phyloP scores from a whole-genome alignment of 2,113 vertebrate genomes.

The Thomomys bottae region DNA sequence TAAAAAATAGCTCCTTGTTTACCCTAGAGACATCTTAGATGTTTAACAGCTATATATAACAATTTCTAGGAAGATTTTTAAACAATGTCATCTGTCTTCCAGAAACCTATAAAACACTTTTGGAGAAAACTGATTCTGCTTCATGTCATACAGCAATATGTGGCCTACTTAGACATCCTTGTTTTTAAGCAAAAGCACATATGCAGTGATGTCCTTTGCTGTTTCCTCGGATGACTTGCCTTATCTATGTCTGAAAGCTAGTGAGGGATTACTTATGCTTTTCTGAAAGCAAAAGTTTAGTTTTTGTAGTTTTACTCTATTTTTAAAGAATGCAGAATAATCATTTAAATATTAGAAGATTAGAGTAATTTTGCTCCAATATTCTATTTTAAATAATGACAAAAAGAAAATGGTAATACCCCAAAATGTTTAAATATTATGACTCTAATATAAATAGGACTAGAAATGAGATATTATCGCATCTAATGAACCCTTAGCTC shows the following conservation, averaged over 20 bases:
- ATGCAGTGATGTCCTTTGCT: not conserved
- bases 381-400: conserved; percentile 23
- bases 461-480: not conserved
- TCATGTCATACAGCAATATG: not conserved
- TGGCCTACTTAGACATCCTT: not conserved
- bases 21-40: not conserved
- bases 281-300: not conserved
- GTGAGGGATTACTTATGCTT: not conserved
- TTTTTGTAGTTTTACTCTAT: not conserved
- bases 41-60: not conserved
- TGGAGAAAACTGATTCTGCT: conserved; percentile 16
- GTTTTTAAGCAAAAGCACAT: not conserved
- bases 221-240: not conserved
- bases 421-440: not conserved
- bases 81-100: not conserved
- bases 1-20: not conserved
- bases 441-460: not conserved
- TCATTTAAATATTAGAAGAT: not conserved
- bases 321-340: not conserved
- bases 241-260: not conserved
- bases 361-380: not conserved
- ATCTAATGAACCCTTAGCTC: not conserved
- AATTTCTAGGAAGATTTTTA: not conserved
- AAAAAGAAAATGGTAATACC: not conserved
- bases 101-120: not conserved